These are phyloP conservation scores for Sarcophaga rosellei DNA, from an alignment of 2,888 invertebrate genomes.

Conservation along the genomic window DNA sequence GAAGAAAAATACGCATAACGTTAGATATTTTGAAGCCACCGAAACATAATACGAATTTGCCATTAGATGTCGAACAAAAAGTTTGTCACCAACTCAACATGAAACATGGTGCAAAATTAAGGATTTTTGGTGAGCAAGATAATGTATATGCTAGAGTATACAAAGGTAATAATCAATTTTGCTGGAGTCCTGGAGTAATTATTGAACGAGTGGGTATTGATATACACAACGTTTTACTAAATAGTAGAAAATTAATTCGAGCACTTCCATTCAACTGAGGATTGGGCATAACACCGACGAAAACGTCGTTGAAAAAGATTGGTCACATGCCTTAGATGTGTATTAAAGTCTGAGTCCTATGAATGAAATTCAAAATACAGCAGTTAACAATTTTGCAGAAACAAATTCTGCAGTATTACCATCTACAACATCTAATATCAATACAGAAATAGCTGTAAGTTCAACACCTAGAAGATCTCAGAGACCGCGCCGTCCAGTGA, in stretches of 20 bases:
- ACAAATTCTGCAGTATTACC: constrained; percentile 17
- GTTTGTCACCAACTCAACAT: constrained; percentile 27
- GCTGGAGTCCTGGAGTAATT: constrained; percentile 52
- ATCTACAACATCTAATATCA: background rate
- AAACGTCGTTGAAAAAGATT: constrained; percentile 25
- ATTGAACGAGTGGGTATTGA: constrained; percentile 60
- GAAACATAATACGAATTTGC: too few species aligned
- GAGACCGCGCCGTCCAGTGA: constrained; percentile 19
- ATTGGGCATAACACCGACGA: constrained; percentile 22
- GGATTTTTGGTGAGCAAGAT: constrained; percentile 45
- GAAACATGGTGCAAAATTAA: constrained; percentile 51
- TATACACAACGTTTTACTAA: constrained; percentile 58
- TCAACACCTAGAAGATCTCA: constrained; percentile 35
- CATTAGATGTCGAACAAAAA: too few species aligned
- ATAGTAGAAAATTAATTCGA: constrained; percentile 49
- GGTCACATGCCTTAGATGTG: constrained; percentile 25
- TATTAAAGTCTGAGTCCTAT: constrained; percentile 15
- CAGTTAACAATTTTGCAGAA: background rate
- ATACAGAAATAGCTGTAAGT: background rate
- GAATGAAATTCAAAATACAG: constrained; percentile 14
- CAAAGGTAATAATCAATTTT: constrained; percentile 50
- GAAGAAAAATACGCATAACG: constrained; percentile 55
- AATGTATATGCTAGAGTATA: constrained; percentile 53
- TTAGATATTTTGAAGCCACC: too few species aligned
- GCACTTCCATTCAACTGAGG: constrained; percentile 57